Conservation (phyloP, 2,113 vertebrate species). For the Nothobranchius kuhntae region DNA sequence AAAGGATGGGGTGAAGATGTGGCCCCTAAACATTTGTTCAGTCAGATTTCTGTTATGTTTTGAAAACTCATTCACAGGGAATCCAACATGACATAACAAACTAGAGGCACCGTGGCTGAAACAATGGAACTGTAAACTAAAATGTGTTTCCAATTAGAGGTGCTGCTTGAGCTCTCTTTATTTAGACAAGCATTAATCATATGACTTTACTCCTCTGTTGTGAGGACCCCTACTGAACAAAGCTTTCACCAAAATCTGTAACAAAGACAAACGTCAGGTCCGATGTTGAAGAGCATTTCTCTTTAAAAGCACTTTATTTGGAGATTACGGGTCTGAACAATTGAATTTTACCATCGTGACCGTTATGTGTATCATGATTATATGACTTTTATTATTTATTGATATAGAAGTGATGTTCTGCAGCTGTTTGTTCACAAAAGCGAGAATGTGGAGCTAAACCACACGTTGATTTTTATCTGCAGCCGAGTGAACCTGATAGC, state of each 20-base stretch:
- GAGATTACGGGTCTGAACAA: neutral
- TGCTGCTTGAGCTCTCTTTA: slow-evolving; percentile 36
- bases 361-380: slow-evolving; percentile 12
- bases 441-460: slow-evolving; percentile 41
- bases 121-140: slow-evolving; percentile 45
- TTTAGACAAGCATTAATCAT: slow-evolving; percentile 44
- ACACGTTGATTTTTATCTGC: slow-evolving; percentile 61
- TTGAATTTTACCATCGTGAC: slow-evolving; percentile 17
- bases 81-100: slow-evolving; percentile 30
- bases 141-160: slow-evolving; percentile 63
- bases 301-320: slow-evolving; percentile 8
- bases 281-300: slow-evolving; percentile 8
- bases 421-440: slow-evolving; percentile 35
- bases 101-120: slow-evolving; percentile 22
- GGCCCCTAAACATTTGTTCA: slow-evolving; percentile 28
- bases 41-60: slow-evolving; percentile 33
- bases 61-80: slow-evolving; percentile 40
- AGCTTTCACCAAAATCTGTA: slow-evolving; percentile 11
- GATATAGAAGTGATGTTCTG: slow-evolving; percentile 41
- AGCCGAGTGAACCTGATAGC: slow-evolving; percentile 50
- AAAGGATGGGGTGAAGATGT: slow-evolving; percentile 29
- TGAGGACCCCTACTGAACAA: slow-evolving; percentile 4
- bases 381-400: slow-evolving; percentile 37
- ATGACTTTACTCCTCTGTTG: slow-evolving; percentile 21
- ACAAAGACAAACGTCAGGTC: slow-evolving; percentile 12